Percentiles rank a stretch among this genome's conserved stretches.
Conservation (phyloP, 2,113 vertebrate genomes). For the Potamarius usumacintae region DNA sequence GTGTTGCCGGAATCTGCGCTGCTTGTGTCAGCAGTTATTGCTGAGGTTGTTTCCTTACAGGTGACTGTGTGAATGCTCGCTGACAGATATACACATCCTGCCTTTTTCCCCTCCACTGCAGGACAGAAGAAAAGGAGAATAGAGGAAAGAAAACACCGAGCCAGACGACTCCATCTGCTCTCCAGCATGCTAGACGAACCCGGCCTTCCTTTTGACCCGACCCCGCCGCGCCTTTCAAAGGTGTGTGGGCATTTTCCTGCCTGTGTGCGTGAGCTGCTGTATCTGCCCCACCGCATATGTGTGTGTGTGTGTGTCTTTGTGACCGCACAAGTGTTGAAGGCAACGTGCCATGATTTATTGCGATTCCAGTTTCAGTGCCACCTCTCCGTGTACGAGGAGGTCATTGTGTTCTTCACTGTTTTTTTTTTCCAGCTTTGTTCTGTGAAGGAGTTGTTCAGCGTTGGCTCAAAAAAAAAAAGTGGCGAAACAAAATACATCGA, state of each 20-base stretch:
- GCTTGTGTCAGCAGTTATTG: conserved; percentile 78
- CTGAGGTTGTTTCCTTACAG: conserved; percentile 77
- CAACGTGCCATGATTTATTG: conserved; percentile 37
- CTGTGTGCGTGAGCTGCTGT: conserved; percentile 36
- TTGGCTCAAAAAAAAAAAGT: not conserved
- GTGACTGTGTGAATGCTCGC: conserved; percentile 78
- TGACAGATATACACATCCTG: conserved; percentile 80
- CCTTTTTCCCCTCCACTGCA: conserved; percentile 67
- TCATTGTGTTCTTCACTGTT: conserved; percentile 36
- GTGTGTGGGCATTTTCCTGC: conserved; percentile 44
- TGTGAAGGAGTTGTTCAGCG: not conserved
- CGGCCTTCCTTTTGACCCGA: conserved; percentile 46
- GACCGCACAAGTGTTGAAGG: conserved; percentile 37
- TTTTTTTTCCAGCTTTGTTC: conserved; percentile 55
- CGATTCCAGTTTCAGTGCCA: conserved; percentile 14
- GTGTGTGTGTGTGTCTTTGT: conserved; percentile 40
- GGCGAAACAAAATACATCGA: not conserved
- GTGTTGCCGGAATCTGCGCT: conserved; percentile 74
- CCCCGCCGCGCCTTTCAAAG: conserved; percentile 41
- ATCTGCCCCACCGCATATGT: conserved; percentile 19
- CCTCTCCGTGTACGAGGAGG: conserved; percentile 16
- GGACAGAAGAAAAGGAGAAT: conserved; percentile 62
- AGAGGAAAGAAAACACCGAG: conserved; percentile 36
- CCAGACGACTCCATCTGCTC: conserved; percentile 20
- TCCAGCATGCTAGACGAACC: conserved; percentile 19